phyloP scores from a whole-genome alignment of 2,888 invertebrate species.

The Ptycholaimellus sp. region DNA sequence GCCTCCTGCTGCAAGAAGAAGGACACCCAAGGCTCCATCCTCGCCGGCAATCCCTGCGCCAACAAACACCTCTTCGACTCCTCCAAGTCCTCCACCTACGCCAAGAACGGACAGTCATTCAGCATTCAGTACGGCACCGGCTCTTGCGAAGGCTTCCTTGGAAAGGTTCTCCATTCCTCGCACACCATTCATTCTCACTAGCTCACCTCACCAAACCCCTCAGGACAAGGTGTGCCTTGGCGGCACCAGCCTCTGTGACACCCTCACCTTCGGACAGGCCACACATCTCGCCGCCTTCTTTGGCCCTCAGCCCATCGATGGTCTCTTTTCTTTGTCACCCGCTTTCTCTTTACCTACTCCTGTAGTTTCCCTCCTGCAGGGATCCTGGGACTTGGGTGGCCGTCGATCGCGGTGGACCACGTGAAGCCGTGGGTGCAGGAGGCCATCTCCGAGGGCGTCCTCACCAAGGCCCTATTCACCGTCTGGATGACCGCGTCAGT shows the following conservation, averaged over 20 bases:
- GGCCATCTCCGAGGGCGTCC: constrained; percentile 13
- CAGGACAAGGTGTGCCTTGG: no score
- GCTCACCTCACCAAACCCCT: constrained; percentile 6
- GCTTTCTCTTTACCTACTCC: no score
- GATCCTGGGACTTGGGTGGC: no score
- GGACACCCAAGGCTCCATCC: neutral
- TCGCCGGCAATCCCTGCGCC: no score
- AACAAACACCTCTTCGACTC: constrained; percentile 67
- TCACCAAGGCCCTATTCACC: constrained; percentile 14
- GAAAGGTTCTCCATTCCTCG: constrained; percentile 28
- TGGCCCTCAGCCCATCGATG: constrained; percentile 11
- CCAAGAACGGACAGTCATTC: constrained; percentile 27
- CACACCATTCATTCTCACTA: constrained; percentile 9
- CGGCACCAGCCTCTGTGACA: no score
- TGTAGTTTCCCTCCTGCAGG: no score
- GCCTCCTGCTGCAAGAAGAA: constrained; percentile 3
- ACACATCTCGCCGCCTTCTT: constrained; percentile 3
- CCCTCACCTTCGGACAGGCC: constrained; percentile 9
- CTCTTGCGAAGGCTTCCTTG: constrained; percentile 29
- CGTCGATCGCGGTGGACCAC: constrained; percentile 13
- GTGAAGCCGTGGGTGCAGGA: constrained; percentile 12
- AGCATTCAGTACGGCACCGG: constrained; percentile 30
- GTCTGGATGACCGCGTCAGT: no score
- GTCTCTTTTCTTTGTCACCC: constrained; percentile 3
- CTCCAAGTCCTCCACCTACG: constrained; percentile 47